These are phyloP conservation scores for Sitobion miscanthi DNA, from an alignment of 1,140 invertebrate genomes.

Conservation along the genomic window DNA sequence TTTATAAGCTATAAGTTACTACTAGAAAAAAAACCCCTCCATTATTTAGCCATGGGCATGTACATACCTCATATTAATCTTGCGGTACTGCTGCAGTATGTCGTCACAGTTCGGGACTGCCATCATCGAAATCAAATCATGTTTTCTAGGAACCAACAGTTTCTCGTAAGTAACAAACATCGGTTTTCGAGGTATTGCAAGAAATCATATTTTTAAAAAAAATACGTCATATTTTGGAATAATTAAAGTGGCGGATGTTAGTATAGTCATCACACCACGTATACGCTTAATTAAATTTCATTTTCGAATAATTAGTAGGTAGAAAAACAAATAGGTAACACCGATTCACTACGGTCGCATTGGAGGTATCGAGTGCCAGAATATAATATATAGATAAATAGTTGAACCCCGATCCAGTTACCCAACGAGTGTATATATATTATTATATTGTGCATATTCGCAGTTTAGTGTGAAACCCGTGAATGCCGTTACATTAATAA, in stretches of 20 bases:
- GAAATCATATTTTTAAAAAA: not conserved
- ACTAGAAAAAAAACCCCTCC: not conserved
- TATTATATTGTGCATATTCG: not conserved
- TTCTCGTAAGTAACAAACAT: not conserved
- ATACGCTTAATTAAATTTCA: not conserved
- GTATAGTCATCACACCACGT: not conserved
- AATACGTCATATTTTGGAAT: not conserved
- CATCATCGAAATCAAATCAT: not conserved
- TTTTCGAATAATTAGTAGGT: conserved; percentile 33
- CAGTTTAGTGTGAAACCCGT: not conserved
- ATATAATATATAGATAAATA: not conserved
- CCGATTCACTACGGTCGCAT: not conserved
- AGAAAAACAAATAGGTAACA: not conserved
- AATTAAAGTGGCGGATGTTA: not conserved
- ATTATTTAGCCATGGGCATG: not conserved
- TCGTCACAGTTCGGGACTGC: not conserved
- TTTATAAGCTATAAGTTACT: not conserved
- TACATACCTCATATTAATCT: not conserved
- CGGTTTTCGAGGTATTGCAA: not conserved
- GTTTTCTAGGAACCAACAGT: not conserved
- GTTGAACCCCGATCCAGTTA: not conserved
- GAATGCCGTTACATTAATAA: conserved; percentile 15
- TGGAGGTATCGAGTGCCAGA: not conserved
- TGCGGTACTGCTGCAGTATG: too few relatives aligned
- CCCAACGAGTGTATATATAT: not conserved